A percentile compares a stretch with the other conserved stretches of the same genome.
phyloP scores from a whole-genome alignment of 2,113 vertebrate species.

The Telmatochromis brichardi region DNA sequence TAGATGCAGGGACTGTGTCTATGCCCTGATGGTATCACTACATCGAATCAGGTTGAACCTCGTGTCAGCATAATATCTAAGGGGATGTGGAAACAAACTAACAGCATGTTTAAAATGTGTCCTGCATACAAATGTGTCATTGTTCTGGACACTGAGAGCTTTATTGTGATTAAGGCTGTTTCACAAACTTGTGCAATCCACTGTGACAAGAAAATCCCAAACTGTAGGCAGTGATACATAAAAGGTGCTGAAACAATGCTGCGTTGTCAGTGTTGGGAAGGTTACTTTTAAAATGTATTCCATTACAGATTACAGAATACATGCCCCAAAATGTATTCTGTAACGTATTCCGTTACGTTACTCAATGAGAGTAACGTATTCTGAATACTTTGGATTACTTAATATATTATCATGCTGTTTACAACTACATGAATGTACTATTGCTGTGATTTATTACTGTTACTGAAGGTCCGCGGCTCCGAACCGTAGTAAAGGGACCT shows the following conservation, averaged over 20 bases:
- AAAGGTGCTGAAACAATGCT: neutral
- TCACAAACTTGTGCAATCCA: neutral
- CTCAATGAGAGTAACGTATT: no score
- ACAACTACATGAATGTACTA: no score
- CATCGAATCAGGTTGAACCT: neutral
- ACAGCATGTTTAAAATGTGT: neutral
- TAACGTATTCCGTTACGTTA: no score
- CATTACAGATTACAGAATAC: no score
- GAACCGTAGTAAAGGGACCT: no score
- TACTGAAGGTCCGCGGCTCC: no score
- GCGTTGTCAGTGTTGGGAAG: no score
- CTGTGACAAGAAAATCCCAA: neutral
- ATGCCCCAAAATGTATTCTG: no score
- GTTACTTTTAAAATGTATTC: no score
- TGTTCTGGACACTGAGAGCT: neutral
- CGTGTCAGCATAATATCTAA: neutral
- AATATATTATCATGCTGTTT: no score
- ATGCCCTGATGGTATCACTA: neutral
- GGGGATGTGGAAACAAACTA: neutral
- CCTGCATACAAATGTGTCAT: neutral
- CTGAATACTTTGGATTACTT: no score
- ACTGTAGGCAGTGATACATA: neutral
- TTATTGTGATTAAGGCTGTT: neutral
- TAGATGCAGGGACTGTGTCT: neutral
- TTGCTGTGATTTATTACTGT: no score